Conservation (phyloP, 2,888 invertebrate genomes). For the Perdita meconis region DNA sequence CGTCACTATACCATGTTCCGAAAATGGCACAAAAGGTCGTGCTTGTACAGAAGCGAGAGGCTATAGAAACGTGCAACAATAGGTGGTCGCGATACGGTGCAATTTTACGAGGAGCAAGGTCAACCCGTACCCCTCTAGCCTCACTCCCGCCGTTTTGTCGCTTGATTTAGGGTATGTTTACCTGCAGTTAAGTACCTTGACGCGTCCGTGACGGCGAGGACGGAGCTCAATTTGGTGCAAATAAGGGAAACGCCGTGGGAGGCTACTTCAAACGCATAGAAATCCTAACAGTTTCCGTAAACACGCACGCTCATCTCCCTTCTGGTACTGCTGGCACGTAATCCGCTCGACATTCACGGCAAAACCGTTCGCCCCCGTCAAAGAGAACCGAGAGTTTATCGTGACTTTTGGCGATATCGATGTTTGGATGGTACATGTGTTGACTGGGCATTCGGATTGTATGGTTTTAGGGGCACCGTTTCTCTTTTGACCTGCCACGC, state of each 20-base stretch:
- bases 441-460: background rate
- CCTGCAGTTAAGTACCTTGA: conserved; percentile 79
- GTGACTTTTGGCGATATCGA: conserved; percentile 28
- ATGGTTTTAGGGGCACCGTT: background rate
- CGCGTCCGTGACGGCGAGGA: conserved; percentile 72
- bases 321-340: conserved; percentile 52
- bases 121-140: conserved; percentile 36
- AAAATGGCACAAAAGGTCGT: conserved; percentile 15
- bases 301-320: conserved; percentile 65
- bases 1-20: conserved; percentile 24
- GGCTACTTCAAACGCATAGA: conserved; percentile 67
- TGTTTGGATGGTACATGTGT: conserved; percentile 27
- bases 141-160: conserved; percentile 38
- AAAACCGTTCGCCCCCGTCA: background rate
- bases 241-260: conserved; percentile 67
- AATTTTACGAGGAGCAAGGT: conserved; percentile 71
- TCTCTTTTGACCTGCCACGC: background rate
- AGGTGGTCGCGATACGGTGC: conserved; percentile 56
- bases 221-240: conserved; percentile 67
- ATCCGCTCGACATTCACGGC: conserved; percentile 35
- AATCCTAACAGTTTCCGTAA: conserved; percentile 76
- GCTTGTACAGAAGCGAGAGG: conserved; percentile 47
- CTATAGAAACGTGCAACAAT: conserved; percentile 60
- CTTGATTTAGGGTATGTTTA: conserved; percentile 79
- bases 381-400: conserved; percentile 34